These are phyloP conservation scores for Centropus unirufus DNA, from an alignment of 2,113 vertebrate genomes.

Conservation along the genomic window DNA sequence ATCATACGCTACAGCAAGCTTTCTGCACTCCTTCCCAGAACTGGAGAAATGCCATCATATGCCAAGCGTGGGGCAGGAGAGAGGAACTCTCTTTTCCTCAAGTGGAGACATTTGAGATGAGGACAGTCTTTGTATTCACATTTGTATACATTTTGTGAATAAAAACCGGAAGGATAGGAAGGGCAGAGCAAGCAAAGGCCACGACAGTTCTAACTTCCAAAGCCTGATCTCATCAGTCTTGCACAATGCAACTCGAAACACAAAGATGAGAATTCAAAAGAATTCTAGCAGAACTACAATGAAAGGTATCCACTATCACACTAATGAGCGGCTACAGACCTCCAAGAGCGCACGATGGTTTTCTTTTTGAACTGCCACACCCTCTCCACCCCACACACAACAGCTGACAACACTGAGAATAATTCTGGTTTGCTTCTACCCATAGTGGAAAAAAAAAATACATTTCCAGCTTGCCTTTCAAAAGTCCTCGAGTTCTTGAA, in stretches of 20 bases:
- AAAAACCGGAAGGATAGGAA: conserved; percentile 67
- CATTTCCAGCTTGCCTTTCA: not conserved
- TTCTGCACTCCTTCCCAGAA: not conserved
- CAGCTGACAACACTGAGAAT: not conserved
- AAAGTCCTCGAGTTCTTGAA: not conserved
- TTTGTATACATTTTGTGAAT: conserved; percentile 50
- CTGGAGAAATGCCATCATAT: not conserved
- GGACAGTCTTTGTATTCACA: conserved; percentile 25
- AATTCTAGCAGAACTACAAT: not conserved
- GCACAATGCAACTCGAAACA: conserved; percentile 34
- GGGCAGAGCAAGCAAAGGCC: conserved; percentile 49
- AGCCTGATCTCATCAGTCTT: conserved; percentile 40
- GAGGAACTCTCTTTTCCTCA: not conserved
- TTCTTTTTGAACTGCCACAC: conserved; percentile 7
- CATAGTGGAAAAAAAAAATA: not conserved
- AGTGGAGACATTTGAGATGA: not conserved
- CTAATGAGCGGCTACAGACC: not conserved
- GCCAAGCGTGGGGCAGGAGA: not conserved
- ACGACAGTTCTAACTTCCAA: not conserved
- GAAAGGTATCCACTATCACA: not conserved
- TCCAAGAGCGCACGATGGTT: not conserved
- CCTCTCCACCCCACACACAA: not conserved
- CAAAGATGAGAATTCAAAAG: conserved; percentile 32
- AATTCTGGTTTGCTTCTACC: not conserved
- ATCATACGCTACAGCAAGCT: not conserved